A percentile compares a stretch with the other conserved stretches of the same genome.
Evolutionary conservation across 2,888 invertebrate species (phyloP).

Genomic region (Pollenia labialis): DNA sequence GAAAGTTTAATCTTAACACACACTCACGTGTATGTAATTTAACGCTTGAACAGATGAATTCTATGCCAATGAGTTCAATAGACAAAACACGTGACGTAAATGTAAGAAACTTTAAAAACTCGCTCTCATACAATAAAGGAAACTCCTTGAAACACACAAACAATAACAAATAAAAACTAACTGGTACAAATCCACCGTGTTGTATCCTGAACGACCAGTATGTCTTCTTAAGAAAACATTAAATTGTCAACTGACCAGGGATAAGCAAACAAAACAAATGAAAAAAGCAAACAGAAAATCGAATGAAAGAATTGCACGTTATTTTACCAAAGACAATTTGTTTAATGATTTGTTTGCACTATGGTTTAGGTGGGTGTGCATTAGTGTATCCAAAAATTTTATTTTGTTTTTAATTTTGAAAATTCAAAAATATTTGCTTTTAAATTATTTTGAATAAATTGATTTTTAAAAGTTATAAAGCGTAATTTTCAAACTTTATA

Average conservation of each 20-base stretch:
- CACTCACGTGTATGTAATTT: slow-evolving; percentile 69
- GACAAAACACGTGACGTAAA: slow-evolving; percentile 72
- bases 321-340: slow-evolving; percentile 12
- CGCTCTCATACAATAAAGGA: not conserved
- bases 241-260: slow-evolving; percentile 60
- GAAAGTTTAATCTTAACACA: not conserved
- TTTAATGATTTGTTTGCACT: too few species aligned
- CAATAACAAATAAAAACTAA: not conserved
- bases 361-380: not conserved
- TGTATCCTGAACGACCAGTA: not conserved
- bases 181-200: not conserved
- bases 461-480: too few species aligned
- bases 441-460: too few species aligned
- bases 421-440: too few species aligned
- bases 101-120: slow-evolving; percentile 46
- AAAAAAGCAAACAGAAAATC: not conserved
- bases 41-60: slow-evolving; percentile 71
- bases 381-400: not conserved
- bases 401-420: too few species aligned
- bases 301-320: not conserved
- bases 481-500: too few species aligned
- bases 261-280: slow-evolving; percentile 29
- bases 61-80: slow-evolving; percentile 72
- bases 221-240: slow-evolving; percentile 55
- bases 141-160: slow-evolving; percentile 10